A percentile compares a stretch with the other conserved stretches of the same genome.
Conservation (phyloP, 1,140 invertebrate genomes). For the Brachystomella parvula region DNA sequence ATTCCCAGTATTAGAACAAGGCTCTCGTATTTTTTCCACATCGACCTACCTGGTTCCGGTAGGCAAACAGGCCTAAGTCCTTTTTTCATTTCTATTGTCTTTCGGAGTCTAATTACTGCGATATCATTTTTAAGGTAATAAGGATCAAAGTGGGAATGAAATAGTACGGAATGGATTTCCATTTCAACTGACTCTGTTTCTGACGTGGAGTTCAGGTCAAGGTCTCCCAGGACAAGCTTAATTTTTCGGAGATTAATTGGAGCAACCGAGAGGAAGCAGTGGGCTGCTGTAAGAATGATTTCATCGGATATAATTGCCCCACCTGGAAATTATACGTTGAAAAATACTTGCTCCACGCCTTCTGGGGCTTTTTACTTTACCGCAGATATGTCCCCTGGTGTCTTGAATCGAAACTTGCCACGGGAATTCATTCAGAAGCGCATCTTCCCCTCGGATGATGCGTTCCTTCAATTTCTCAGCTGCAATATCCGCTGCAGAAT, state of each 20-base stretch:
- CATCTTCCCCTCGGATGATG: conserved; percentile 42
- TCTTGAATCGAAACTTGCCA: conserved; percentile 45
- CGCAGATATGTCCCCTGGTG: conserved; percentile 49
- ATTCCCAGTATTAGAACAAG: background rate
- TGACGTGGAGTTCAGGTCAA: conserved; percentile 41
- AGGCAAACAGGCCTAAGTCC: conserved; percentile 47
- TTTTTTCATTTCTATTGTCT: conserved; percentile 42
- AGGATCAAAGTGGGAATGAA: conserved; percentile 44
- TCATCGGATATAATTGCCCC: conserved; percentile 50
- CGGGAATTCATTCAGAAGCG: conserved; percentile 43
- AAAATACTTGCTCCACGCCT: too few relatives aligned
- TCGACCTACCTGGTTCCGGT: conserved; percentile 39
- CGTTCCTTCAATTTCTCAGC: conserved; percentile 30
- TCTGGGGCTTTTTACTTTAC: too few relatives aligned
- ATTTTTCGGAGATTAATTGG: conserved; percentile 25
- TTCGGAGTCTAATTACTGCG: conserved; percentile 44
- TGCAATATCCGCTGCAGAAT: conserved; percentile 16
- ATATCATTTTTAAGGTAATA: conserved; percentile 46
- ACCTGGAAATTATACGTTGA: too few relatives aligned
- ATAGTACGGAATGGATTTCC: conserved; percentile 39
- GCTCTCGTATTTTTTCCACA: background rate
- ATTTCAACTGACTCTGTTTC: conserved; percentile 40
- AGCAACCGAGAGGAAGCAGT: conserved; percentile 9
- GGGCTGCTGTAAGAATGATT: conserved; percentile 52
- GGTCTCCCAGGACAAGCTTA: conserved; percentile 39